These are phyloP conservation scores for Myrmophylax atrothorax DNA, from an alignment of 2,113 vertebrate genomes.

Conservation along the genomic window DNA sequence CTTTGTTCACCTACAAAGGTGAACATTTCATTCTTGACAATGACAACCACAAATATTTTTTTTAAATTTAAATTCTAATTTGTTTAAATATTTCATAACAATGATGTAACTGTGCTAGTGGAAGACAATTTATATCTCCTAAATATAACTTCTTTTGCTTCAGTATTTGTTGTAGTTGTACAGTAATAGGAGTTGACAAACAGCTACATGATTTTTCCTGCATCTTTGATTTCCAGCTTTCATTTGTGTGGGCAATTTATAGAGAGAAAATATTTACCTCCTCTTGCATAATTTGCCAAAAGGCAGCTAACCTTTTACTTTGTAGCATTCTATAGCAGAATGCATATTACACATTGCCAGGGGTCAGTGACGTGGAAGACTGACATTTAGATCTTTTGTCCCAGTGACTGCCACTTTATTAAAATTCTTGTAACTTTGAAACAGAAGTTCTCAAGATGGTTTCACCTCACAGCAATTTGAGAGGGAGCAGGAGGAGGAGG, in stretches of 20 bases:
- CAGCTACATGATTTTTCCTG: not conserved
- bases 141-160: conserved; percentile 18
- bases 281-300: not conserved
- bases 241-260: not conserved
- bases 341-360: not conserved
- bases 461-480: not conserved
- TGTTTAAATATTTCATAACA: conserved; percentile 16
- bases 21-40: not conserved
- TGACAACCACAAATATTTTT: not conserved
- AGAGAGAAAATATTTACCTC: not conserved
- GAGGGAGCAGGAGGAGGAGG: not conserved
- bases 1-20: not conserved
- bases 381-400: not conserved
- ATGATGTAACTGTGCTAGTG: not conserved
- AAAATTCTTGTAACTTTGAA: conserved; percentile 31
- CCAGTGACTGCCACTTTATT: not conserved
- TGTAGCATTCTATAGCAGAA: not conserved
- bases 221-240: conserved; percentile 37
- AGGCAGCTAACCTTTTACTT: not conserved
- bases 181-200: conserved; percentile 3
- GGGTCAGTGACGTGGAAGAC: not conserved
- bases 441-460: not conserved
- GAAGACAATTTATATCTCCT: conserved; percentile 9
- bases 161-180: not conserved
- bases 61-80: not conserved